These are phyloP conservation scores for Platerodrilus igneus DNA, from an alignment of 2,888 invertebrate genomes.

Conservation along the genomic window DNA sequence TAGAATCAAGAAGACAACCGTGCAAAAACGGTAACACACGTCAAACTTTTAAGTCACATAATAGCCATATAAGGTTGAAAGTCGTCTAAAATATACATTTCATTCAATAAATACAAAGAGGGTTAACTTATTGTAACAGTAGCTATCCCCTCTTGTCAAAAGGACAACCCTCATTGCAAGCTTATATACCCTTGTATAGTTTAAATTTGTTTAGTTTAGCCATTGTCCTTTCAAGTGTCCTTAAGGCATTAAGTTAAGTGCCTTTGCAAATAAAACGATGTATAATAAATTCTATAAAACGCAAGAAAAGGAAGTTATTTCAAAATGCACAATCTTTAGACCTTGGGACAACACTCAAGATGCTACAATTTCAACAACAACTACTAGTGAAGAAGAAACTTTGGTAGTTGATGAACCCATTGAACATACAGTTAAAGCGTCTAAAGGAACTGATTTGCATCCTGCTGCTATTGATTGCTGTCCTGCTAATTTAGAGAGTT, in stretches of 20 bases:
- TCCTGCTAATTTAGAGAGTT: slow-evolving; percentile 24
- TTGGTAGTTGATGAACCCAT: slow-evolving; percentile 2
- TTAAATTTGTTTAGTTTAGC: slow-evolving; percentile 43
- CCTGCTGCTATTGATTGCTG: slow-evolving; percentile 11
- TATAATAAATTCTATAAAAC: slow-evolving; percentile 13
- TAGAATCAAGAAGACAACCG: slow-evolving; percentile 43
- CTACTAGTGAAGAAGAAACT: slow-evolving; percentile 34
- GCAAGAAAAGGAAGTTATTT: slow-evolving; percentile 11
- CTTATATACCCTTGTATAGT: slow-evolving; percentile 42
- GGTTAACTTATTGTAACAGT: slow-evolving; percentile 45
- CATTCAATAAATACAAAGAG: slow-evolving; percentile 45
- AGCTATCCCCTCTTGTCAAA: slow-evolving; percentile 44
- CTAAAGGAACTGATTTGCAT: slow-evolving; percentile 1
- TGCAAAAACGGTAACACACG: slow-evolving; percentile 42
- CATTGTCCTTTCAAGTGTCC: slow-evolving; percentile 38
- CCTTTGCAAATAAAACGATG: slow-evolving; percentile 19
- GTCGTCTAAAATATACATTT: slow-evolving; percentile 41
- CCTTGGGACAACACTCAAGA: slow-evolving; percentile 49
- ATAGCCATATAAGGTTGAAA: slow-evolving; percentile 35
- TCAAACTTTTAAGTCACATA: slow-evolving; percentile 27
- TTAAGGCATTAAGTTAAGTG: slow-evolving; percentile 24
- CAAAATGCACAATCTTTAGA: slow-evolving; percentile 32
- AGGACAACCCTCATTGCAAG: slow-evolving; percentile 41
- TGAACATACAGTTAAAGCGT: slow-evolving; percentile 2
- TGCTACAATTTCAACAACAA: slow-evolving; percentile 56